Evolutionary conservation across 2,797 vertebrate species (phyloP).

Genomic region (Scyliorhinus canicula): DNA sequence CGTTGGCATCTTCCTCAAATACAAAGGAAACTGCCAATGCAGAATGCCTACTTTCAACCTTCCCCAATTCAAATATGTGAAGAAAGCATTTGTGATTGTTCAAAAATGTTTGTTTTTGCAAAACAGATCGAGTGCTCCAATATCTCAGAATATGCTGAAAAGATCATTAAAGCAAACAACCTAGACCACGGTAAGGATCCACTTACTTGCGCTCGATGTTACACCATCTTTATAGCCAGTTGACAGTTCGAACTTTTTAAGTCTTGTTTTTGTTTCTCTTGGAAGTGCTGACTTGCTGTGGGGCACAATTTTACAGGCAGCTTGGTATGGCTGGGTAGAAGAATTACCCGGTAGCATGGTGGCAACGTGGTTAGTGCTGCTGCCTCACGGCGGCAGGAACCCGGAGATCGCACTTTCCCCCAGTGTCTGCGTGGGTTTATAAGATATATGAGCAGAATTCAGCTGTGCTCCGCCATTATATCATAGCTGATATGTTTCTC

Average conservation of each 20-base stretch:
- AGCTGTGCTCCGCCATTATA: too few relatives aligned
- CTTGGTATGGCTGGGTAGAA: neutral
- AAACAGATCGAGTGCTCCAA: conserved; percentile 85
- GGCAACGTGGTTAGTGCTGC: too few relatives aligned
- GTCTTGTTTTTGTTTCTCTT: neutral
- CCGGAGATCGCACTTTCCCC: too few relatives aligned
- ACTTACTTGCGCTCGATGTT: neutral
- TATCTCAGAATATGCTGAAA: conserved; percentile 88
- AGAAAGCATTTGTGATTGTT: neutral
- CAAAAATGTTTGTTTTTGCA: neutral
- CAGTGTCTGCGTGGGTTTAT: too few relatives aligned
- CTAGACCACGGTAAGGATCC: conserved; percentile 72
- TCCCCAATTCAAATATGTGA: neutral
- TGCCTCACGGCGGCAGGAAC: too few relatives aligned
- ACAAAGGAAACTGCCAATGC: neutral
- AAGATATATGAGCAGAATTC: too few relatives aligned
- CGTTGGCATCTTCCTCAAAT: neutral
- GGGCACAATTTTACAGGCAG: neutral
- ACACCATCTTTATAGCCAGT: neutral
- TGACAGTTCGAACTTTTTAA: neutral
- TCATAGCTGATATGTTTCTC: too few relatives aligned
- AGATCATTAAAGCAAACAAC: conserved; percentile 91
- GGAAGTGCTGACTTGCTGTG: neutral
- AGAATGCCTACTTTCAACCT: neutral
- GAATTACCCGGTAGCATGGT: too few relatives aligned